Evolutionary conservation across 2,113 vertebrate species (phyloP), one percentile per base, ranked within the genome.

Genomic region (Sebastes schlegelii): DNA sequence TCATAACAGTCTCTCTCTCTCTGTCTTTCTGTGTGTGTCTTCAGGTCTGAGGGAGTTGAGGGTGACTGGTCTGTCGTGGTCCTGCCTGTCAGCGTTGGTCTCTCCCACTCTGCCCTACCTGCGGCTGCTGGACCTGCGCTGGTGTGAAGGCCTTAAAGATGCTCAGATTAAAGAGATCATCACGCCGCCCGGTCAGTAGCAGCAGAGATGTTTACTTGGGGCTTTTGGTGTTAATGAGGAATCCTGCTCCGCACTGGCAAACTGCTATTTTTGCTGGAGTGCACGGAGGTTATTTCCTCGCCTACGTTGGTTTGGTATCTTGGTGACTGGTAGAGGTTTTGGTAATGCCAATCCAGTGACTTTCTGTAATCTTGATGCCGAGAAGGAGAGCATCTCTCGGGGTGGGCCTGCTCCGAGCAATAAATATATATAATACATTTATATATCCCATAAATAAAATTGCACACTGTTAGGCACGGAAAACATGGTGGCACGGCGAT

Each of bases 121-220:
- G 91, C 96, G 97, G 88, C 97, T 97, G 68, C 96, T 99, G 82
- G 98, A 99, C 94, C 96, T 99, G 93, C 97, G 98, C 91, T 99
- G 98, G 98, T 97, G 97, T 85, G 97, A 98, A 75, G 98, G 97
- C 80, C 91, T 99, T 65, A 97, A 96, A 90, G 98, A 99, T 87
- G 89, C 95, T n/a, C 98, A 99, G 91, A 97, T 99, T 70, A 97
- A 97, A 92, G 98, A 99, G 85, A 94, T 99, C 51, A 90, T 99
- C 86, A 95, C 90, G 0, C 97, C 96, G 19, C 95, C 97, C 14
- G 95, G 95, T 96, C 4, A 88, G 90, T 71, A 26, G 7, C 68
- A 9, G 12, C 49, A 49, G 3, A 8, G 62, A 23, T 14, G 26
- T 58, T 6, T 10, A 58, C 52, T 55, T 19, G 10, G 19, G 55